A percentile compares a stretch with the other conserved stretches of the same genome.
Evolutionary conservation across 1,140 invertebrate genomes (phyloP).

Genomic region (Drosophila trapezifrons): DNA sequence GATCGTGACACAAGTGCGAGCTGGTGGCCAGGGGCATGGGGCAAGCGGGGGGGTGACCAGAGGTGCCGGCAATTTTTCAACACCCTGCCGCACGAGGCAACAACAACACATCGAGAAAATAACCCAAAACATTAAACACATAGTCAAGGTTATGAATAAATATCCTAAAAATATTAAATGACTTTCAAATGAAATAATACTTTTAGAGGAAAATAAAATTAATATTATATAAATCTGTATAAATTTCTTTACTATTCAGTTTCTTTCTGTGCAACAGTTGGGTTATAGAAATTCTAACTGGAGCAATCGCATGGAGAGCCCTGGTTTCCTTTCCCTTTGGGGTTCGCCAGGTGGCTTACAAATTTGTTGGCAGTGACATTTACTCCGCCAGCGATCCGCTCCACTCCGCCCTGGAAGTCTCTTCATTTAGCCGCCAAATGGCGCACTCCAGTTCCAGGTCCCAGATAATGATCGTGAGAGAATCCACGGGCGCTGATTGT

Average conservation of each 20-base stretch:
- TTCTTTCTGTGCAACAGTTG: constrained; percentile 34
- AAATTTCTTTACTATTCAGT: neutral
- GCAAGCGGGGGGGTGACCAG: constrained; percentile 10
- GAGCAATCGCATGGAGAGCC: constrained; percentile 45
- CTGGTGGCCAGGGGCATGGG: constrained; percentile 22
- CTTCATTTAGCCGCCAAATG: constrained; percentile 47
- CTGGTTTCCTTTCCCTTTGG: neutral
- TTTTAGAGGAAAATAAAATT: too few relatives aligned
- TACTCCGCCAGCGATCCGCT: constrained; percentile 44
- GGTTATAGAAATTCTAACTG: constrained; percentile 74
- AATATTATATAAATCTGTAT: neutral
- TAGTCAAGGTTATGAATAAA: too few relatives aligned
- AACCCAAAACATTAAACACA: neutral
- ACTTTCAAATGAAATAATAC: neutral
- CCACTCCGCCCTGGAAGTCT: constrained; percentile 10
- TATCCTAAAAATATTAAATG: neutral
- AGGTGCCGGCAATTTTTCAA: constrained; percentile 79
- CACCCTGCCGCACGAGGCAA: constrained; percentile 65
- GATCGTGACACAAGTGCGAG: constrained; percentile 79
- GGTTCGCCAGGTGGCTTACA: constrained; percentile 36
- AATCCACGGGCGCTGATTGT: constrained; percentile 60
- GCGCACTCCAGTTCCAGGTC: constrained; percentile 46
- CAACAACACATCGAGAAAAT: constrained; percentile 15
- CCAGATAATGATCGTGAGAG: constrained; percentile 77
- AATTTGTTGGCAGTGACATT: constrained; percentile 76